These are phyloP conservation scores for Mesochorus sp. DNA, from an alignment of 2,888 invertebrate genomes.

Conservation along the genomic window DNA sequence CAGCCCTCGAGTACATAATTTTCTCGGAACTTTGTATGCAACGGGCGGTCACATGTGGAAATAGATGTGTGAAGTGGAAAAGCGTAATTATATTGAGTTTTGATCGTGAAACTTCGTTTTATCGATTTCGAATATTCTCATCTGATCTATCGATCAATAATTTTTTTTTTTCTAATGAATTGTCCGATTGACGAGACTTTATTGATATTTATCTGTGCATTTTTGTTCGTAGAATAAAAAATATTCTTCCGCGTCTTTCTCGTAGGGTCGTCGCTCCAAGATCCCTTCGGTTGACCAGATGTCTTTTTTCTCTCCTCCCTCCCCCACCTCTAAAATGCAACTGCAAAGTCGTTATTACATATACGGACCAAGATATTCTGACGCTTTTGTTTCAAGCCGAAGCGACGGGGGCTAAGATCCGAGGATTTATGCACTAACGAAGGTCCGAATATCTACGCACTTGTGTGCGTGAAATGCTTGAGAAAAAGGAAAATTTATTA, in stretches of 20 bases:
- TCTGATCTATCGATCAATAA: no score
- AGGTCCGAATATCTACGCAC: background rate
- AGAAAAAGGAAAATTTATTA: slow-evolving; percentile 56
- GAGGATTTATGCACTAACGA: slow-evolving; percentile 41
- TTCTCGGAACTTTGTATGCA: slow-evolving; percentile 16
- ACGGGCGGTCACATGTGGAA: background rate
- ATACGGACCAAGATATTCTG: slow-evolving; percentile 6
- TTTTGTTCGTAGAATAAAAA: background rate
- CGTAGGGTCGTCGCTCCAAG: no score
- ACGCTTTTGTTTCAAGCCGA: slow-evolving; percentile 52
- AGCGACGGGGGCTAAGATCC: slow-evolving; percentile 33
- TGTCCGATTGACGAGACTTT: no score
- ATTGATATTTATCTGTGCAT: background rate
- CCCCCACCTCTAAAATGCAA: background rate
- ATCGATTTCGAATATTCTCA: no score
- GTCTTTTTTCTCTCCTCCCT: background rate
- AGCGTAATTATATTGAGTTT: no score
- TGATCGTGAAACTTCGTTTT: no score
- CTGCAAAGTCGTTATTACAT: slow-evolving; percentile 1
- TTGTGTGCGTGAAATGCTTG: slow-evolving; percentile 17
- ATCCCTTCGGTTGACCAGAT: slow-evolving; percentile 6
- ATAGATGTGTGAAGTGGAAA: no score
- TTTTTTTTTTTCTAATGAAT: no score
- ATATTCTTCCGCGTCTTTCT: no score
- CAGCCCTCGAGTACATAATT: background rate